Evolutionary conservation across 2,113 vertebrate genomes (phyloP), one percentile per base, ranked within the genome.

Genomic region (Leuciscus idus): DNA sequence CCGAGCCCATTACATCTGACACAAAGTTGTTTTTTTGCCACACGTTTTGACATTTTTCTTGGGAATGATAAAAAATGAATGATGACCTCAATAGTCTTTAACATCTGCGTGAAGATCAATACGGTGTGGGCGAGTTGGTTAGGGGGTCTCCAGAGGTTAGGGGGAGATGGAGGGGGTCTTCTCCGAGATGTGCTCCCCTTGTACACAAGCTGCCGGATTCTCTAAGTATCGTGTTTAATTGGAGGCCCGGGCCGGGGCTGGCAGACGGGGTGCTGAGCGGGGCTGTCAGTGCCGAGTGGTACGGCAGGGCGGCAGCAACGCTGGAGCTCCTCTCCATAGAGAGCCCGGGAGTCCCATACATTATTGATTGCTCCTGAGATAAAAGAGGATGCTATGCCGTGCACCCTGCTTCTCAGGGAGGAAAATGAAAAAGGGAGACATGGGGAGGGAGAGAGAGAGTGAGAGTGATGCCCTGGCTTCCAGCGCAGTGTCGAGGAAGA

Each of bases 41-140:
- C 84, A 83, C 79, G 59, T 84, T 86, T 88, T 89, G 88, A 87
- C 79, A 88, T 89, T 89, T 76, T 91, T 87, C 88, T 90, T 52
- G 83, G 88, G 86, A 88, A 87, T 89, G 78, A 89, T 90, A 90
- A 90, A 91, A 90, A 89, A 89, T 89, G 88, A 89, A 89, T 88
- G 88, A 91, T 81, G 87, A 86, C 89, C 87, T 89, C 88, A 86
- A 90, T 89, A 89, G 88, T 89, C 89, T 90, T 90, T 89, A 81
- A 89, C 90, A 89, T 91, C 89, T 90, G 87, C 88, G 87, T 86
- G 87, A 87, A 90, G 89, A 91, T 91, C 91, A 90, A 91, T 91
- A 90, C 89, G 11, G 73, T 89, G 70, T 87, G 87, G 79, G 88
- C 85, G 87, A 87, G 90, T 88, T 88, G 91, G 91, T 89, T 89